Percentiles rank a stretch among this genome's conserved stretches.
Evolutionary conservation across 2,113 vertebrate genomes (phyloP).

Genomic region (Papio anubis): DNA sequence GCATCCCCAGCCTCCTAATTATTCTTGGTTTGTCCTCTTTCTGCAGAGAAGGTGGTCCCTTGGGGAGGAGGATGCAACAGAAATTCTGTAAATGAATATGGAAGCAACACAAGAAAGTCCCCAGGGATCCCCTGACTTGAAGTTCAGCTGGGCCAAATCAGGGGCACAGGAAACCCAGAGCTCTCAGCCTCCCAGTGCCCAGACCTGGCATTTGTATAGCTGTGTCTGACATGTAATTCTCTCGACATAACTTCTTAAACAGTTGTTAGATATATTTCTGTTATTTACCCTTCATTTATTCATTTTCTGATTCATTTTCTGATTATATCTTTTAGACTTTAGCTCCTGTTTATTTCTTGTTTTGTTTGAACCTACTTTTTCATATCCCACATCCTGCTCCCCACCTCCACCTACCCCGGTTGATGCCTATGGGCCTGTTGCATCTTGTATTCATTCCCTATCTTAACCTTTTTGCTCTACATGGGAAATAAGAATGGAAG

Average conservation of each 20-base stretch:
- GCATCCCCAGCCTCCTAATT: neutral
- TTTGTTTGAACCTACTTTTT: constrained; percentile 7
- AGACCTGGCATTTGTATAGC: neutral
- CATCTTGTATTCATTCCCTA: neutral
- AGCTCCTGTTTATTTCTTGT: neutral
- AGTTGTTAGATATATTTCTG: neutral
- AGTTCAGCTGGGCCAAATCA: neutral
- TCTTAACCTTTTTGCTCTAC: constrained; percentile 4
- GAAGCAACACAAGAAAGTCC: neutral
- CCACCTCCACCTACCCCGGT: neutral
- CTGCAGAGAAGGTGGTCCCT: neutral
- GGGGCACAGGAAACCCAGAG: neutral
- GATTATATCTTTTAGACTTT: neutral
- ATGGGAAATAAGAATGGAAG: constrained; percentile 15
- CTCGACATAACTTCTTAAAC: neutral
- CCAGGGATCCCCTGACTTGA: neutral
- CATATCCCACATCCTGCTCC: neutral
- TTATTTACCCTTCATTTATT: neutral
- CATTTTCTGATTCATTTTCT: neutral
- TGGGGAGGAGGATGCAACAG: neutral
- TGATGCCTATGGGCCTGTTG: neutral
- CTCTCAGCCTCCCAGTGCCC: too few species aligned
- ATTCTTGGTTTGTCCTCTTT: neutral
- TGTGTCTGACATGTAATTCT: neutral
- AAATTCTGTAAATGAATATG: neutral